Evolutionary conservation across 1,140 invertebrate species (phyloP), one percentile per base, ranked within the genome.

Genomic region (Panonychus citri): DNA sequence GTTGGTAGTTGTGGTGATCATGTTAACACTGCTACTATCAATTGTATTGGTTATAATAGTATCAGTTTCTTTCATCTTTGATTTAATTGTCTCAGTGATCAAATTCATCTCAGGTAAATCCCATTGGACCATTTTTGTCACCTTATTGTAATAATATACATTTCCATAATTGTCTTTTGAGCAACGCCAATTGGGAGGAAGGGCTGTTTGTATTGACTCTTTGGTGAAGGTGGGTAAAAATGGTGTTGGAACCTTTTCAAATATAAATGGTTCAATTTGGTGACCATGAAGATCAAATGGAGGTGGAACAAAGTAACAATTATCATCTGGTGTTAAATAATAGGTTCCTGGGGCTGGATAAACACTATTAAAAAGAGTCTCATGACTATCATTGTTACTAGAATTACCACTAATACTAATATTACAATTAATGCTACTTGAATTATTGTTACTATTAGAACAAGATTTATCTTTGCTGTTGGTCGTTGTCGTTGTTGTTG

Each of bases 121-220:
- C 58, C 58, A 62, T 55, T 48, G 57, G 21, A 15, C 53, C 40
- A 28, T 48, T 30, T 39, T 57, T 49, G 39, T 53, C 24, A 17
- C 27, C 30, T 13, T 46, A 56, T 43, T 56, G 15, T 91, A 95
- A 71, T 91, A 96, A 67, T 93, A 96, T 0, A 78, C 76, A 57
- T 85, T 72, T 2, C 88, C 87, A 46, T 83, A 78, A 21, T 73
- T 65, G 68, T 90, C 85, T 48, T 77, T 75, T 0, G 83, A 80
- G 63, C 78, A 81, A 63, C 84, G 83, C 88, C 89, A 95, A 65
- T 81, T 78, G 0, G 81, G 81, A 5, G 88, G 87, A 46, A 94
- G 66, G 63, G 81, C 78, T 0, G 76, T 69, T 0, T 74, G 68
- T 34, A 68, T 67, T n/a, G 66, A 62, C 52, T 66, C 66, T 24